Evolutionary conservation across 2,113 vertebrate genomes (phyloP).

Genomic region (Alligator sinensis): DNA sequence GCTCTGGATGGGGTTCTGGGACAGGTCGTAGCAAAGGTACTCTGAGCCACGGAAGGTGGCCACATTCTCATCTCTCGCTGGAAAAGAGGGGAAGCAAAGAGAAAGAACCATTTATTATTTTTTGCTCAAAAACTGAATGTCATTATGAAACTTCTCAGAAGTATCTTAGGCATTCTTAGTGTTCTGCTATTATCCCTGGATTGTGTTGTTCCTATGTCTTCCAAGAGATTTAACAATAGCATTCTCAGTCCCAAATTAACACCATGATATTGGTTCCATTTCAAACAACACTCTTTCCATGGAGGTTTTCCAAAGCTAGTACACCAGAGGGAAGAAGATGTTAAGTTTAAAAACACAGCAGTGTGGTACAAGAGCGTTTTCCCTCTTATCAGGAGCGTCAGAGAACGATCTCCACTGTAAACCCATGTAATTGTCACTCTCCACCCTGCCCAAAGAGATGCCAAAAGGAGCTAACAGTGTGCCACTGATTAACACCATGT

Average conservation of each 20-base stretch:
- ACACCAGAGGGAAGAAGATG: neutral
- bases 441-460: rapidly evolving
- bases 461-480: neutral
- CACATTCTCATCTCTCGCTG: conserved; percentile 95
- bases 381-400: neutral
- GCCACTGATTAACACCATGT: neutral
- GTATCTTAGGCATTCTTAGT: neutral
- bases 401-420: neutral
- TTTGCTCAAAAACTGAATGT: neutral
- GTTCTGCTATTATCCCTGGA: neutral
- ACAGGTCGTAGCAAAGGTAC: conserved; percentile 98
- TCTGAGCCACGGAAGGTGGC: conserved; percentile 98
- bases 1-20: conserved; percentile 98
- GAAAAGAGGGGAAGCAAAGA: neutral
- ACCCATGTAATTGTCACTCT: neutral
- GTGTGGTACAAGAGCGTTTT: neutral
- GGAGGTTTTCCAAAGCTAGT: neutral
- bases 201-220: neutral
- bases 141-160: neutral
- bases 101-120: conserved; percentile 17
- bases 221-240: neutral
- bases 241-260: neutral
- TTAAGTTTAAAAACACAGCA: neutral
- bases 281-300: conserved; percentile 35
- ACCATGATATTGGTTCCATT: neutral